Base-by-base conservation (phyloP, 2,888 invertebrate species). In the Agriotes lineatus region DNA sequence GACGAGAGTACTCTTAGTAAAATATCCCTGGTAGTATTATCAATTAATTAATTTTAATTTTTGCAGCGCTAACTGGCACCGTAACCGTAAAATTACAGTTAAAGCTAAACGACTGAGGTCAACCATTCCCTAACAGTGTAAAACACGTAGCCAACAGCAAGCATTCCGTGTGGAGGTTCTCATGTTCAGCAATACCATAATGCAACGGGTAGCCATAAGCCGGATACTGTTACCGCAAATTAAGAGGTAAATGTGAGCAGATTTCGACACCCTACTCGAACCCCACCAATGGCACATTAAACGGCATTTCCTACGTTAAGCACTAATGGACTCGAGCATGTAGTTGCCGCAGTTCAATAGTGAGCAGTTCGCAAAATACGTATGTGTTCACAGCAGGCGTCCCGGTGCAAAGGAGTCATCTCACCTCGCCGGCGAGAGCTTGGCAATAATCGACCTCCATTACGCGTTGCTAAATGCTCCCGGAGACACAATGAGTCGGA, bases 251-350 rank as follows among this genome's bases (percentile, higher is more conserved):
- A 66, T 66, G 52, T 39, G 54, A 66, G 42, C 66, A 66, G 52
- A 60, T 66, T 66, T 68, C 57, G 56, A 63, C 68, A 68, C 58
- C 56, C 62, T 20, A 57, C 63, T 56, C 45, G 37, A 68, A 50
- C 63, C 60, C 68, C 56, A 48, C 56, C 37, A 62, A 68, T 60
- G 19, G 68, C 37, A 52, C 68, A 63, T 68, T 68, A 68, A 65
- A 60, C 52, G 63, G 45, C 63, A 50, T 58, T 62, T 62, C 68
- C 60, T 63, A 30, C 58, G 44, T 60, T 60, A 66, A 66, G 50
- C 65, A 50, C 58, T 65, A 65, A 65, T 58, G 65, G 65, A 65
- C 65, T 65, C 57, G 18, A 50, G 50, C 37, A 57, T 65, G 50
- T 58, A 54, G 64, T 64, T 62, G 22, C 64, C 56, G 57, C 44